Base-by-base conservation (phyloP, 2,113 vertebrate species). In the Eurypyga helias region DNA sequence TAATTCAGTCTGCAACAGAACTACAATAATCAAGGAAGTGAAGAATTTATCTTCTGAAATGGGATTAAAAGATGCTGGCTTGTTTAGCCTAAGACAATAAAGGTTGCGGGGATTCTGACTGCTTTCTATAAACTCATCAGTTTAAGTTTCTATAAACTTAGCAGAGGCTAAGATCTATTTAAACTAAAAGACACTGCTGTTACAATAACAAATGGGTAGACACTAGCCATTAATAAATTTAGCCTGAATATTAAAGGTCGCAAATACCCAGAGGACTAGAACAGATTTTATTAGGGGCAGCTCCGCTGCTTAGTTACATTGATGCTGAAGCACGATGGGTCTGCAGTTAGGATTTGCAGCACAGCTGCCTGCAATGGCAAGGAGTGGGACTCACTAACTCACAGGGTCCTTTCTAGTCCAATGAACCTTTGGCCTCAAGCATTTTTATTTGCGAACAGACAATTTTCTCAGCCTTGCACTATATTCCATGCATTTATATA, bases 31-130 rank as follows among this genome's bases (percentile, higher is more conserved):
- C 76, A 92, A 89, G 77, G 69, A 94, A 91, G 93, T 55, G 18
- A 94, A 95, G 60, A 91, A 92, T 96, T 89, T 94, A 20, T 96
- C 72, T 95, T 87, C 91, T 46, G 60, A 95, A 96, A 94, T 87
- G 17, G 89, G 80, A 91, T 92, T 92, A 84, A 94, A 96, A 91
- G 55, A 75, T 81, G n/a, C 51, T 78, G 25, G 51, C n/a, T 92
- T 64, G 34, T 78, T 83, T 89, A 67, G 51, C 80, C 72, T 89
- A 55, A 81, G 51, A 84, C 55, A 95, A 78, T 36, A 81, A 86
- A 95, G 28, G 49, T 81, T 81, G n/a, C 46, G 51, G 36, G 10
- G 36, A 81, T 89, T 93, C 83, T 90, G 67, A 31, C 67, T 87
- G 51, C 51, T 67, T 84, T 84, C 51, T 89, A 29, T 75, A 92